These are phyloP conservation scores for Bembecia ichneumoniformis DNA, from an alignment of 2,888 invertebrate genomes.

Conservation along the genomic window DNA sequence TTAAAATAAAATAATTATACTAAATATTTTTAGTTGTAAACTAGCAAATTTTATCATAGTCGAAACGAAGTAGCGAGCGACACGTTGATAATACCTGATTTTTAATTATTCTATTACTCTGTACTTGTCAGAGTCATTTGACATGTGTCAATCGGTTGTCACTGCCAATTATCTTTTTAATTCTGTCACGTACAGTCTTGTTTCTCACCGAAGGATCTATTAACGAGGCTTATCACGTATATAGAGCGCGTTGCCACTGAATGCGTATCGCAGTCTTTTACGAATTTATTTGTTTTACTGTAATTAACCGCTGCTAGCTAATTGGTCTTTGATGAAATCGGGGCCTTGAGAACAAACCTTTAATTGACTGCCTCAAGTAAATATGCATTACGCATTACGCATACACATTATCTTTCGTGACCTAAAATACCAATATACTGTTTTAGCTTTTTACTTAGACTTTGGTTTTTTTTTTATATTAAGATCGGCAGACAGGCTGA, in stretches of 20 bases:
- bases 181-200: conserved; percentile 25
- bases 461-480: too few species aligned
- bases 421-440: too few species aligned
- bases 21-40: too few species aligned
- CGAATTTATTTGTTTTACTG: conserved; percentile 46
- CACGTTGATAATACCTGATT: neutral
- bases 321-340: conserved; percentile 15
- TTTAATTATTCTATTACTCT: neutral
- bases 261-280: conserved; percentile 39
- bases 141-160: neutral
- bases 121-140: neutral
- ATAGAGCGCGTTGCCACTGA: conserved; percentile 29
- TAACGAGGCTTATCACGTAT: conserved; percentile 41
- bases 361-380: too few species aligned
- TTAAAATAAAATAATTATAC: too few species aligned
- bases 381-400: too few species aligned
- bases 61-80: too few species aligned
- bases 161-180: conserved; percentile 8
- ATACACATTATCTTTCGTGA: too few species aligned
- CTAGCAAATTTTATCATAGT: too few species aligned
- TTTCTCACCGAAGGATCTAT: conserved; percentile 29
- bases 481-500: too few species aligned
- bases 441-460: too few species aligned
- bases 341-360: neutral
- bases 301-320: conserved; percentile 37